Conservation (phyloP, 2,797 vertebrate species). For the Paratrypauchen microcephalus region DNA sequence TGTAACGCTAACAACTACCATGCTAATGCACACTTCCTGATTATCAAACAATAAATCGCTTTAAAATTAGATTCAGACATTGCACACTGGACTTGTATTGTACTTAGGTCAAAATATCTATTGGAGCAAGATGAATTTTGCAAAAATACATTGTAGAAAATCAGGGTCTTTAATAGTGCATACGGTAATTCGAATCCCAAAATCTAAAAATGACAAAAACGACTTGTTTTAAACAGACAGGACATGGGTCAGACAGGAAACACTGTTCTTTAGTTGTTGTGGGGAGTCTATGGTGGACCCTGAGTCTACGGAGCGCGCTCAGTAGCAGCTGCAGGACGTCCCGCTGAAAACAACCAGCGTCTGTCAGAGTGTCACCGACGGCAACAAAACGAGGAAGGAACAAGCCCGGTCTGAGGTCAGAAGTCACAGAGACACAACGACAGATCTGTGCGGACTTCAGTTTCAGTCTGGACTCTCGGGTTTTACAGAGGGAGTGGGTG, state of each 20-base stretch:
- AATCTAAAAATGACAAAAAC: too few species aligned
- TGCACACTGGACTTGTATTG: too few species aligned
- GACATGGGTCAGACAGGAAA: not conserved
- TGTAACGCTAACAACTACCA: too few species aligned
- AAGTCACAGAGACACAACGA: not conserved
- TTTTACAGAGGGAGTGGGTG: not conserved
- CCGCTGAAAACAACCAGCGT: constrained; percentile 7
- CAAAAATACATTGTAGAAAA: too few species aligned
- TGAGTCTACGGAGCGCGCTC: not conserved
- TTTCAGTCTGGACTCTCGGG: not conserved
- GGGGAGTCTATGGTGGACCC: not conserved
- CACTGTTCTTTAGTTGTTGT: not conserved
- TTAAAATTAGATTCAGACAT: too few species aligned
- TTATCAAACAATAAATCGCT: too few species aligned
- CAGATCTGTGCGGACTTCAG: not conserved
- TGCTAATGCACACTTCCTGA: too few species aligned
- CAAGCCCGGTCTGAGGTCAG: not conserved
- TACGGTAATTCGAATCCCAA: too few species aligned
- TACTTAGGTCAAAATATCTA: too few species aligned
- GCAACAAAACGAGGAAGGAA: constrained; percentile 19
- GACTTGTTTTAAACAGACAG: not conserved
- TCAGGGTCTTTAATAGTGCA: too few species aligned
- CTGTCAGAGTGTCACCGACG: not conserved
- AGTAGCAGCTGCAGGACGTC: constrained; percentile 10
- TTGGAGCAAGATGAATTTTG: too few species aligned